phyloP scores from a whole-genome alignment of 1,140 invertebrate genomes.

The Agrypnia vestita region DNA sequence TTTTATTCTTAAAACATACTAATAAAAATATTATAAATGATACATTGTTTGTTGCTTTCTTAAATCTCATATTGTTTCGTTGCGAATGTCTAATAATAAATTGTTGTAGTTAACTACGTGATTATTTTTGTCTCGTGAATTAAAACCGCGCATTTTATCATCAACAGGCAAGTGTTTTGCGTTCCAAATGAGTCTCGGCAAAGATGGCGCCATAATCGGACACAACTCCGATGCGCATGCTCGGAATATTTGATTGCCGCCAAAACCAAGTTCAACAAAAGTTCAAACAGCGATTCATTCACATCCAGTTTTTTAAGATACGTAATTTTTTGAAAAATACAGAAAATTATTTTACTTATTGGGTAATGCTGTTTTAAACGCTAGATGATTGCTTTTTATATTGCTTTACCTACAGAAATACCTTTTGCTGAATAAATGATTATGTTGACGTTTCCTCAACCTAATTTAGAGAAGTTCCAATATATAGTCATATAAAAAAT shows the following conservation, averaged over 20 bases:
- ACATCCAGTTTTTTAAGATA: too few species aligned
- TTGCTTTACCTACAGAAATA: too few species aligned
- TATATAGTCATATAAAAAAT: too few species aligned
- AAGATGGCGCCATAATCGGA: slow-evolving; percentile 43
- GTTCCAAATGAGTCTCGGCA: slow-evolving; percentile 35
- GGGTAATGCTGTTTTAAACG: too few species aligned
- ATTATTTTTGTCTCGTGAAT: slow-evolving; percentile 20
- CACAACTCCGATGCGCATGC: slow-evolving; percentile 37
- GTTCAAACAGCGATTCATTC: neutral
- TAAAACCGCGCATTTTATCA: slow-evolving; percentile 17
- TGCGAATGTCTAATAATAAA: neutral
- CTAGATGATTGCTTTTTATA: too few species aligned
- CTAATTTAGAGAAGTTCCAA: too few species aligned
- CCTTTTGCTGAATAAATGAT: too few species aligned
- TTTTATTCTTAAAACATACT: too few species aligned
- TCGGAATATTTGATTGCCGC: slow-evolving; percentile 29
- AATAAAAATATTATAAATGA: too few species aligned
- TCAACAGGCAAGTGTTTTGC: slow-evolving; percentile 1
- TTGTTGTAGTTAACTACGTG: neutral
- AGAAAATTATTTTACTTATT: too few species aligned
- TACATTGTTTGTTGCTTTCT: neutral
- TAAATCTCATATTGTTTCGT: neutral
- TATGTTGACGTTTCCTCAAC: too few species aligned
- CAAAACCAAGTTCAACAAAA: slow-evolving; percentile 32
- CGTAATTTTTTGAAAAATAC: too few species aligned